A percentile compares a stretch with the other conserved stretches of the same genome.
Conservation (phyloP, 2,113 vertebrate species). For the Sterrhoptilus dennistouni region DNA sequence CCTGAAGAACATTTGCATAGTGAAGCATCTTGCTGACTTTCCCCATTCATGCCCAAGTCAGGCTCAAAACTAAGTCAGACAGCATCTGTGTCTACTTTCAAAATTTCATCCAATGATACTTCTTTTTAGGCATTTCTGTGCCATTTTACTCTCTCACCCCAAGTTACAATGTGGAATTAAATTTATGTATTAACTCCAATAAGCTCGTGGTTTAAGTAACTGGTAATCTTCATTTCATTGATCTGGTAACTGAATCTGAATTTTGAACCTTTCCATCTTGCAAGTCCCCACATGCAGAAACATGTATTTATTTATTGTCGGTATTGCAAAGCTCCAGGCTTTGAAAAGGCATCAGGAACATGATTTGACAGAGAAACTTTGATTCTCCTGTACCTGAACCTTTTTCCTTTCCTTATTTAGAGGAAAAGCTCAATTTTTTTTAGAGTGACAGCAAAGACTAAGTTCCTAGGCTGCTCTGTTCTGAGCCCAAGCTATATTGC, state of each 20-base stretch:
- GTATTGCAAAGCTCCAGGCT: background rate
- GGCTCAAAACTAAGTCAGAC: background rate
- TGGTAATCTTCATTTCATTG: constrained; percentile 28
- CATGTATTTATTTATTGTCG: background rate
- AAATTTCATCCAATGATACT: background rate
- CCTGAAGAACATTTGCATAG: background rate
- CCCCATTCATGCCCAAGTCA: background rate
- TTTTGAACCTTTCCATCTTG: background rate
- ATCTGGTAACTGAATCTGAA: background rate
- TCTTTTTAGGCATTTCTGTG: background rate
- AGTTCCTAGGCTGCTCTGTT: background rate
- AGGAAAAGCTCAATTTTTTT: background rate
- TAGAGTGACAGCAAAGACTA: background rate
- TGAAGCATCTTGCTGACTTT: background rate
- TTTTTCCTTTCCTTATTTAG: background rate
- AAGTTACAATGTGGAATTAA: background rate
- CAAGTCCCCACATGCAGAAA: background rate
- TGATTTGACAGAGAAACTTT: background rate
- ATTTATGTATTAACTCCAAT: background rate
- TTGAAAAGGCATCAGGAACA: background rate
- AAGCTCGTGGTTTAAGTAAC: background rate
- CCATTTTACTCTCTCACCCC: background rate
- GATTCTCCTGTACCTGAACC: background rate
- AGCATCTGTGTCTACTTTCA: background rate
- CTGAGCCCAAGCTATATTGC: background rate